These are phyloP conservation scores for Coelinius sp. DNA, from an alignment of 2,888 invertebrate species.

Conservation along the genomic window DNA sequence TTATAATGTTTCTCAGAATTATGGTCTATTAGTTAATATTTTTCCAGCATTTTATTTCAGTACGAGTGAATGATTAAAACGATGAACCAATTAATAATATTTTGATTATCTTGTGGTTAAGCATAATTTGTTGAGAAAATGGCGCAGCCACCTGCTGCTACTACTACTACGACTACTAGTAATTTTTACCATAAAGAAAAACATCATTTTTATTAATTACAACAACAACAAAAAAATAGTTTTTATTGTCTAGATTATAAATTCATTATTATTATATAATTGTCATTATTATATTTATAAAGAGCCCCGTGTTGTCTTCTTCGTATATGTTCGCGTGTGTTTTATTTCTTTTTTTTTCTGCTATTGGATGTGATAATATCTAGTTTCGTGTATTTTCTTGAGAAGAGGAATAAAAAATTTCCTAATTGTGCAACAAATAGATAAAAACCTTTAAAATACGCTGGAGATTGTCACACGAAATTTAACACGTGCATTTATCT, in stretches of 20 bases:
- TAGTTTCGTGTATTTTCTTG: conserved; percentile 58
- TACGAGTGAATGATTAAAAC: conserved; percentile 43
- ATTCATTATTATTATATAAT: conserved; percentile 40
- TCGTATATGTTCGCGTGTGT: conserved; percentile 55
- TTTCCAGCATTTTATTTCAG: conserved; percentile 51
- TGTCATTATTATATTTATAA: conserved; percentile 48
- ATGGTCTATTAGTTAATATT: conserved; percentile 69
- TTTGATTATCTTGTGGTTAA: conserved; percentile 43
- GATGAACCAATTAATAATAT: conserved; percentile 40
- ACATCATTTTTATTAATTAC: conserved; percentile 45
- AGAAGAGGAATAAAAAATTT: conserved; percentile 19
- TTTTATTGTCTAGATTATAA: conserved; percentile 46
- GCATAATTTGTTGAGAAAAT: conserved; percentile 35
- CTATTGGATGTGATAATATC: conserved; percentile 65
- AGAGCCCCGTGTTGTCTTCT: conserved; percentile 53
- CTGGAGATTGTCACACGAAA: conserved; percentile 67
- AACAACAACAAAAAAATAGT: conserved; percentile 31
- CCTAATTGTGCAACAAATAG: conserved; percentile 39
- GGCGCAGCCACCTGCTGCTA: conserved; percentile 46
- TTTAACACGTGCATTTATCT: conserved; percentile 68
- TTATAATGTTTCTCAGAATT: conserved; percentile 37
- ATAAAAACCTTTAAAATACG: conserved; percentile 64
- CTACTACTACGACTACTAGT: conserved; percentile 49
- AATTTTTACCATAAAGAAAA: conserved; percentile 46
- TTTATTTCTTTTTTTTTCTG: conserved; percentile 45